Conservation (phyloP, 2,113 vertebrate species). For the Lampris incognitus region DNA sequence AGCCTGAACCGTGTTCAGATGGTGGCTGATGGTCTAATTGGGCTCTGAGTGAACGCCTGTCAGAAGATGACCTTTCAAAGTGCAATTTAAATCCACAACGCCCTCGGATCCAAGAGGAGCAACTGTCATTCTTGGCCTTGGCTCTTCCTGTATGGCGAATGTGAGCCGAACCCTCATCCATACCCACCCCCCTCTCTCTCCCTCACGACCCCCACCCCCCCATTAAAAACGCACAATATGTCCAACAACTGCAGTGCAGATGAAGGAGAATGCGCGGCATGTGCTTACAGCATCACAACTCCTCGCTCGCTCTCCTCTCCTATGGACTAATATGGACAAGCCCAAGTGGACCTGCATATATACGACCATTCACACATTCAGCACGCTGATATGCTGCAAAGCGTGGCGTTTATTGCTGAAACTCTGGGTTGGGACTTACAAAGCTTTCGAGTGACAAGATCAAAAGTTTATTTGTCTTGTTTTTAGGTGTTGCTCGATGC, state of each 20-base stretch:
- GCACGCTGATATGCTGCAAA: conserved; percentile 22
- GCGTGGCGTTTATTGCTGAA: background rate
- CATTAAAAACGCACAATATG: conserved; percentile 89
- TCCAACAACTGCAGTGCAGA: conserved; percentile 90
- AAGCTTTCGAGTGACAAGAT: background rate
- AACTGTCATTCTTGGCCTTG: conserved; percentile 91
- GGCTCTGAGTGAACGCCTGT: conserved; percentile 65
- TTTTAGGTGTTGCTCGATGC: background rate
- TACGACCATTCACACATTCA: conserved; percentile 48
- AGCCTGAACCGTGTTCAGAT: conserved; percentile 41
- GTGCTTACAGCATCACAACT: conserved; percentile 84
- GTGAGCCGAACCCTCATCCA: conserved; percentile 71
- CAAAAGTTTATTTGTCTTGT: background rate
- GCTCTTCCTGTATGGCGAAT: conserved; percentile 84
- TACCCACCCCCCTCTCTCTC: conserved; percentile 64
- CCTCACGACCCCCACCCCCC: conserved; percentile 33
- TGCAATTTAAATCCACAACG: conserved; percentile 81
- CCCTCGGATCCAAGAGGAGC: conserved; percentile 86
- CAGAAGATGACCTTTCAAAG: conserved; percentile 73
- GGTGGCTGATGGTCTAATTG: conserved; percentile 64
- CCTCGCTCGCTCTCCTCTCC: conserved; percentile 42
- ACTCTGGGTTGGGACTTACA: background rate
- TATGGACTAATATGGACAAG: conserved; percentile 73
- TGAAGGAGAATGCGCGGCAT: conserved; percentile 88
- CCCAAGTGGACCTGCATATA: conserved; percentile 28